Conservation (phyloP, 2,113 vertebrate species). For the Oreochromis aureus region DNA sequence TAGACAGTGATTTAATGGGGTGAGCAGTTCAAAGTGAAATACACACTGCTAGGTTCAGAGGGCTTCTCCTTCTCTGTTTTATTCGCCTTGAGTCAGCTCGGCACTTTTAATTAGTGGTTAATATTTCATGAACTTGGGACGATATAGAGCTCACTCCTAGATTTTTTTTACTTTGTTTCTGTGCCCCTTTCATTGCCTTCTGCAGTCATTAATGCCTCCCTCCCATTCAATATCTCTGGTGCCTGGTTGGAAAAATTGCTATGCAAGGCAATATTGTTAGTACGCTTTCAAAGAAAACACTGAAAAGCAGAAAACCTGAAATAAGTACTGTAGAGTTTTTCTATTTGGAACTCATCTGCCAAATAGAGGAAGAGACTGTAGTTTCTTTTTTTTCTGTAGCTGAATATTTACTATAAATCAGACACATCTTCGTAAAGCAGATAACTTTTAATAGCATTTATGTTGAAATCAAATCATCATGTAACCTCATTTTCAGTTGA, state of each 20-base stretch:
- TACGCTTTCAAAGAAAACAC: neutral
- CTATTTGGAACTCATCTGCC: neutral
- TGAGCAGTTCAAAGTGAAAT: neutral
- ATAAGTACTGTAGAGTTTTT: neutral
- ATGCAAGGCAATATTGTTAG: neutral
- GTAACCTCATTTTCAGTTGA: neutral
- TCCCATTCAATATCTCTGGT: neutral
- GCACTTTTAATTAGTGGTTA: slow-evolving; percentile 37
- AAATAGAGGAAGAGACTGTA: neutral
- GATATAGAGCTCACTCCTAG: neutral
- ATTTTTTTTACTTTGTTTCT: neutral
- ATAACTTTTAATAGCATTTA: neutral
- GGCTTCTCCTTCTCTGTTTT: neutral
- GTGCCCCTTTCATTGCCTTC: neutral
- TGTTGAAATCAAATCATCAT: neutral
- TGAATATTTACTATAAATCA: neutral
- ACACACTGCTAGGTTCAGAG: neutral
- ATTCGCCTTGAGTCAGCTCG: neutral
- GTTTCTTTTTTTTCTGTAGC: neutral
- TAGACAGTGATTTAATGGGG: neutral
- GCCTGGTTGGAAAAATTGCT: neutral
- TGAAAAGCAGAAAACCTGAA: neutral
- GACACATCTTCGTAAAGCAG: neutral
- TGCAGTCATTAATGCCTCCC: neutral
- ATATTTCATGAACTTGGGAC: slow-evolving; percentile 32